A percentile compares a stretch with the other conserved stretches of the same genome.
These are phyloP conservation scores for Poeciliopsis turneri DNA, from an alignment of 2,797 vertebrate species.

Conservation along the genomic window DNA sequence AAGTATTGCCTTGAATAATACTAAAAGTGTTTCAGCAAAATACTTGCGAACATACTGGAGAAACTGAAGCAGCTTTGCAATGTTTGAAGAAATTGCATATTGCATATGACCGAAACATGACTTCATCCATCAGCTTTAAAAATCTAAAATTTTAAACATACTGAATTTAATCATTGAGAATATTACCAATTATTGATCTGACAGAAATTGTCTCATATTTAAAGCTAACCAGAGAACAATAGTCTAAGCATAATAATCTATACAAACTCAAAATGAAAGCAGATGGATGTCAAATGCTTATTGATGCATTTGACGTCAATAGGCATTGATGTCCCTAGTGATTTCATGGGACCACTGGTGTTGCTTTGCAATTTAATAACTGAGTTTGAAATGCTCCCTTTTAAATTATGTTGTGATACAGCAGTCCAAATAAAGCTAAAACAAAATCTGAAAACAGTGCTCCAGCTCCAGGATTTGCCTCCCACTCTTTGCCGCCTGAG, in stretches of 20 bases:
- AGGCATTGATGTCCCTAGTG: background rate
- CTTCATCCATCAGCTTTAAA: background rate
- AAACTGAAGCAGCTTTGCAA: background rate
- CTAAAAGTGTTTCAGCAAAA: background rate
- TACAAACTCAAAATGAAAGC: background rate
- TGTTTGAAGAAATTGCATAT: background rate
- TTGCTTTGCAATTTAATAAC: background rate
- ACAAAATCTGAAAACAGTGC: constrained; percentile 16
- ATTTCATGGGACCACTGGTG: background rate
- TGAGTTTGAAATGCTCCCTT: background rate
- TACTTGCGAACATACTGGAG: background rate
- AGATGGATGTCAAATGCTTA: background rate
- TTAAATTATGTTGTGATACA: background rate
- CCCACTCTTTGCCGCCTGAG: constrained; percentile 42
- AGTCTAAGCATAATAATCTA: background rate
- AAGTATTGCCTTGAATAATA: background rate
- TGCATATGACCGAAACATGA: background rate
- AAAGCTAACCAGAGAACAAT: background rate
- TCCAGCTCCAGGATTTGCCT: constrained; percentile 34
- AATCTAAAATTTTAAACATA: background rate
- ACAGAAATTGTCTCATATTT: background rate
- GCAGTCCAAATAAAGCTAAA: background rate
- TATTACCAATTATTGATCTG: background rate
- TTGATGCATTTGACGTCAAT: background rate
- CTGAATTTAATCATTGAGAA: background rate